phyloP scores from a whole-genome alignment of 2,113 vertebrate genomes.

The Campylorhamphus procurvoides region DNA sequence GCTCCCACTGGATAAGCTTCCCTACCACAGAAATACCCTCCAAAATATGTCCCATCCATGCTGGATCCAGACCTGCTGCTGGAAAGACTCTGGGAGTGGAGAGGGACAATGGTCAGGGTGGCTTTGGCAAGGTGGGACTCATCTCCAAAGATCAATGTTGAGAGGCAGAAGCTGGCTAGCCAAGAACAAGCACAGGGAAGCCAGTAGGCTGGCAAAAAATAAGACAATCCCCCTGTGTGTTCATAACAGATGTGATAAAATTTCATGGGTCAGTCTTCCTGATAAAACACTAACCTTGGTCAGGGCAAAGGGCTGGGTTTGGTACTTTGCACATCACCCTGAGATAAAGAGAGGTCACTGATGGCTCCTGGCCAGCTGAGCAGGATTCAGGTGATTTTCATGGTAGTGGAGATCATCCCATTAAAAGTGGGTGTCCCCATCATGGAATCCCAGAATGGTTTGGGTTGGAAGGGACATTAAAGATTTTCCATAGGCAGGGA shows the following conservation, averaged over 20 bases:
- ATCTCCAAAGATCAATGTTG: not conserved
- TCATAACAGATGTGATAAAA: not conserved
- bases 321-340: fast-evolving
- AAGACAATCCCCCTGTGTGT: not conserved
- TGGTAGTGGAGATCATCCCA: not conserved
- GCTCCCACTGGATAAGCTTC: not conserved
- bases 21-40: not conserved
- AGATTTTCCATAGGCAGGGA: not conserved
- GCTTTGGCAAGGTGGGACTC: not conserved
- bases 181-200: not conserved
- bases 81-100: not conserved
- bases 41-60: not conserved
- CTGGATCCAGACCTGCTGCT: not conserved
- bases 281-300: not conserved
- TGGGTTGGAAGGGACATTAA: not conserved
- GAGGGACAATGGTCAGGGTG: not conserved
- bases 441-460: not conserved
- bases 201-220: not conserved
- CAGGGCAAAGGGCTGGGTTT: too few species aligned
- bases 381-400: not conserved
- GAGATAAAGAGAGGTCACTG: not conserved
- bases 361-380: not conserved
- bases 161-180: not conserved
- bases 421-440: not conserved
- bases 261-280: not conserved